Evolutionary conservation across 2,113 vertebrate genomes (phyloP).

Genomic region (Petrocephalus microphthalmus): DNA sequence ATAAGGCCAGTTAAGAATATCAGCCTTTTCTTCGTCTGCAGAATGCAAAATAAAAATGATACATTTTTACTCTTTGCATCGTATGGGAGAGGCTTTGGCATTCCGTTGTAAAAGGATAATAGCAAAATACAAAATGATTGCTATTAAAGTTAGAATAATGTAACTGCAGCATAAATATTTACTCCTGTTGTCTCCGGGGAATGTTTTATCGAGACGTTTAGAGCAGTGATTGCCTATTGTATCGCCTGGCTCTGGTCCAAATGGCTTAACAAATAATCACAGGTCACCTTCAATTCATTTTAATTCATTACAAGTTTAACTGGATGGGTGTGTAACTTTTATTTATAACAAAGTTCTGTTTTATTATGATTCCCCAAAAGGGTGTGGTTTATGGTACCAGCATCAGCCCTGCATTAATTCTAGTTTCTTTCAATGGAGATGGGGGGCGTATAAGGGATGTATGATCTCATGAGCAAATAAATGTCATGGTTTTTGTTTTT

Average conservation of each 20-base stretch:
- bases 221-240: not conserved
- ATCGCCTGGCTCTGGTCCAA: not conserved
- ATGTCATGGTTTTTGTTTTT: not conserved
- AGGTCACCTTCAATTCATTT: not conserved
- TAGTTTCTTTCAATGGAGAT: not conserved
- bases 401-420: not conserved
- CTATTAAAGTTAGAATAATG: slow-evolving; percentile 8
- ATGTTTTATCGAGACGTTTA: not conserved
- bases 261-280: not conserved
- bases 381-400: not conserved
- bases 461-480: not conserved
- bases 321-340: not conserved
- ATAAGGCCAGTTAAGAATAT: not conserved
- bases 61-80: not conserved
- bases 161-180: slow-evolving; percentile 8
- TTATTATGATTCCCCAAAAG: not conserved
- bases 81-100: not conserved
- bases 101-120: not conserved
- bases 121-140: not conserved
- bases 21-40: not conserved
- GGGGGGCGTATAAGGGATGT: not conserved
- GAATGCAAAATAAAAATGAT: not conserved
- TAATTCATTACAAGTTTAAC: not conserved
- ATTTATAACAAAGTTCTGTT: not conserved
- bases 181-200: not conserved